Evolutionary conservation across 1,140 invertebrate species (phyloP).

Genomic region (Drosophila sucinea): DNA sequence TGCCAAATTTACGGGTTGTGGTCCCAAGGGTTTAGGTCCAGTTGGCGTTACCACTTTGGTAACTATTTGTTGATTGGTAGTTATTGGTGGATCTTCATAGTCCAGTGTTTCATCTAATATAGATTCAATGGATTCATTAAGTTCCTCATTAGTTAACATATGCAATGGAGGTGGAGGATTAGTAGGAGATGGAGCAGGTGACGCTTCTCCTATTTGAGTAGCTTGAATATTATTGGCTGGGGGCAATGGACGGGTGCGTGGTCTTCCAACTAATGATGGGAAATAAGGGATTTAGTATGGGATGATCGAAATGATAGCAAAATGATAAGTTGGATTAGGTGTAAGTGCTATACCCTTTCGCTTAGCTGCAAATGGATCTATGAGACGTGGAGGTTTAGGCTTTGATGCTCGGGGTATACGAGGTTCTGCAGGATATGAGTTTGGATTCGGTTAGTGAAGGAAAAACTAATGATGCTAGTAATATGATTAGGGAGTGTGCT

Average conservation of each 20-base stretch:
- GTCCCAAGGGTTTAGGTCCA: slow-evolving; percentile 27
- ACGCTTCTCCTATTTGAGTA: slow-evolving; percentile 30
- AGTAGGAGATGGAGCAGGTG: slow-evolving; percentile 9
- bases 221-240: slow-evolving; percentile 35
- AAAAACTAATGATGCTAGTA: not conserved
- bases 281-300: slow-evolving; percentile 64
- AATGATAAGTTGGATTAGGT: slow-evolving; percentile 2
- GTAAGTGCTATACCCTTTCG: slow-evolving; percentile 71
- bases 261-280: slow-evolving; percentile 80
- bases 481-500: slow-evolving; percentile 1
- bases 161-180: not conserved
- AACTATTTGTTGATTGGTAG: slow-evolving; percentile 9
- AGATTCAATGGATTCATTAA: slow-evolving; percentile 79
- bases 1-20: slow-evolving; percentile 44
- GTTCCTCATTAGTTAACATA: slow-evolving; percentile 62
- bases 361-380: slow-evolving; percentile 79
- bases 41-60: slow-evolving; percentile 29
- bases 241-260: slow-evolving; percentile 77
- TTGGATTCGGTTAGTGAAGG: not conserved
- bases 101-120: slow-evolving; percentile 68
- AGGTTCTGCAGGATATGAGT: slow-evolving; percentile 17
- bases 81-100: slow-evolving; percentile 40
- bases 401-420: slow-evolving; percentile 52
- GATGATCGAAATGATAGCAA: slow-evolving; percentile 7
- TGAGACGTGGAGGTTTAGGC: slow-evolving; percentile 62